Evolutionary conservation across 2,113 vertebrate genomes (phyloP).

Genomic region (Dasyprocta punctata): DNA sequence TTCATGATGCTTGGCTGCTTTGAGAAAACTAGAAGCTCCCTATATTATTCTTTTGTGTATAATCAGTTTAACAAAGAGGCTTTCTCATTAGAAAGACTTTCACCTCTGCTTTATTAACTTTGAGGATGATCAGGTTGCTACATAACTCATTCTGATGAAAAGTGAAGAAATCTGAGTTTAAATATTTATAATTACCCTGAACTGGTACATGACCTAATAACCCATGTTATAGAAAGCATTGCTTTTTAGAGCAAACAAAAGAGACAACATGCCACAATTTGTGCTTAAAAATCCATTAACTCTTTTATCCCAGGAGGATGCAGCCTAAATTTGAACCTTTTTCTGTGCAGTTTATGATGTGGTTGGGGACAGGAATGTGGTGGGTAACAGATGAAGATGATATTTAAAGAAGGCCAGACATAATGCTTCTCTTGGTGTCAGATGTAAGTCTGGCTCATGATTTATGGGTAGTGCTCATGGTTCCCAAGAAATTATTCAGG

Average conservation of each 20-base stretch:
- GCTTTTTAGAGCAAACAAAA: constrained; percentile 38
- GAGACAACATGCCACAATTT: not conserved
- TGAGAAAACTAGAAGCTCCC: constrained; percentile 27
- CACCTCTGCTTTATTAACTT: not conserved
- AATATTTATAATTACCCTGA: constrained; percentile 52
- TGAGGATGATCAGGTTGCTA: constrained; percentile 21
- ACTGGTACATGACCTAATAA: constrained; percentile 34
- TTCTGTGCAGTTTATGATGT: not conserved
- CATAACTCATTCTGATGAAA: constrained; percentile 54
- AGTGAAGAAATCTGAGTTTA: constrained; percentile 49
- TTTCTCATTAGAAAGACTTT: constrained; percentile 33
- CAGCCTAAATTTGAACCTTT: constrained; percentile 8
- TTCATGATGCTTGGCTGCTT: constrained; percentile 30
- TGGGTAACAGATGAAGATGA: not conserved
- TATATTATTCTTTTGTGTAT: not conserved
- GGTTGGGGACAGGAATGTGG: not conserved
- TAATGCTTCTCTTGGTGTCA: not conserved
- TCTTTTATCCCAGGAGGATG: constrained; percentile 4
- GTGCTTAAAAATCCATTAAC: constrained; percentile 43
- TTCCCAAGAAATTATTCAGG: not conserved
- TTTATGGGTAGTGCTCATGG: not conserved
- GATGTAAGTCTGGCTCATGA: constrained; percentile 14
- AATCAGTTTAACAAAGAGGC: constrained; percentile 34
- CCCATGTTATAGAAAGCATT: not conserved
- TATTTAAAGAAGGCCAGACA: constrained; percentile 10